Conservation (phyloP, 2,888 invertebrate genomes). For the Hydriomena furcata region DNA sequence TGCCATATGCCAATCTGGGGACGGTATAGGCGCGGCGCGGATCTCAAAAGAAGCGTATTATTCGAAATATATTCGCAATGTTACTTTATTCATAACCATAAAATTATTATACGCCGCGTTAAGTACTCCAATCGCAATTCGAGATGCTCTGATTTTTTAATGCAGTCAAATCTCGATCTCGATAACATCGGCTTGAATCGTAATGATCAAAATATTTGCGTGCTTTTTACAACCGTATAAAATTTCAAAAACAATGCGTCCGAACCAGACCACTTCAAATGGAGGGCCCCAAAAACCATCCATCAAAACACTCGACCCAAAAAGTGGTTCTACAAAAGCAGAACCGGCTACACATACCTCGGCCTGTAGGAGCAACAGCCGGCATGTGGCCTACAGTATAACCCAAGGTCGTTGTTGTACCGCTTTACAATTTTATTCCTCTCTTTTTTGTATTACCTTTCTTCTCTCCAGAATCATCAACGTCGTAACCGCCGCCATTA, state of each 20-base stretch:
- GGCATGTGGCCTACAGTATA: slow-evolving; percentile 77
- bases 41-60: slow-evolving; percentile 26
- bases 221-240: slow-evolving; percentile 17
- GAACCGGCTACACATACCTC: slow-evolving; percentile 62
- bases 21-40: slow-evolving; percentile 32
- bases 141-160: slow-evolving; percentile 12
- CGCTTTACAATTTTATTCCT: slow-evolving; percentile 70
- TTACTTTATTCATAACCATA: slow-evolving; percentile 13
- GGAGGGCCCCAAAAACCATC: slow-evolving; percentile 61
- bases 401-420: slow-evolving; percentile 78
- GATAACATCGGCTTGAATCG: slow-evolving; percentile 6
- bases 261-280: slow-evolving; percentile 39
- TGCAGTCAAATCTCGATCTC: slow-evolving; percentile 12
- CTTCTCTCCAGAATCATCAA: slow-evolving; percentile 56
- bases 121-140: slow-evolving; percentile 7
- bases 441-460: slow-evolving; percentile 73
- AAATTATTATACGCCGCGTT: slow-evolving; percentile 16
- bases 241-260: slow-evolving; percentile 21
- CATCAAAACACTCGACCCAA: slow-evolving; percentile 64
- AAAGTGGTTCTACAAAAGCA: slow-evolving; percentile 63
- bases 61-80: slow-evolving; percentile 23
- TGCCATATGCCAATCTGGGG: slow-evolving; percentile 43
- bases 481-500: slow-evolving; percentile 39
- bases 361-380: slow-evolving; percentile 63
- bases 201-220: slow-evolving; percentile 21